A percentile compares a stretch with the other conserved stretches of the same genome.
Evolutionary conservation across 2,113 vertebrate genomes (phyloP).

Genomic region (Mustela lutreola): DNA sequence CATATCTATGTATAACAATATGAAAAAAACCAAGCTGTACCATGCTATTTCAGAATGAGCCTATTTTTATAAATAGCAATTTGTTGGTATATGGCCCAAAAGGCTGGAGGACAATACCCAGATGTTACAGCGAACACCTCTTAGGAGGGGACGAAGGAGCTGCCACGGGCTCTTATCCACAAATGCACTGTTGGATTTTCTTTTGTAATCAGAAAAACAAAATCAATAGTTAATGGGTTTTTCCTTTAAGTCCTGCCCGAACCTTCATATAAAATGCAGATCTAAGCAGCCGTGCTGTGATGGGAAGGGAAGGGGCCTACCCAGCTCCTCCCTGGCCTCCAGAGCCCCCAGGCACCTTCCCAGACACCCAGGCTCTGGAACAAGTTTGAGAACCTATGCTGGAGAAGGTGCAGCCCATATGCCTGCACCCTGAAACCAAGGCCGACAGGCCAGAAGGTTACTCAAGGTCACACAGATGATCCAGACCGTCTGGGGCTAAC

Average conservation of each 20-base stretch:
- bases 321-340: neutral
- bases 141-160: neutral
- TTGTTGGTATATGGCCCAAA: neutral
- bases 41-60: neutral
- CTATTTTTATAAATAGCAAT: neutral
- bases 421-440: neutral
- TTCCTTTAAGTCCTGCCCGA: constrained; percentile 34
- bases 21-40: neutral
- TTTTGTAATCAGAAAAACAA: constrained; percentile 69
- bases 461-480: neutral
- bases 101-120: neutral
- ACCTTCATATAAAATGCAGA: constrained; percentile 59
- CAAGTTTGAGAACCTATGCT: neutral
- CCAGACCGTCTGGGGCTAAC: neutral
- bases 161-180: neutral
- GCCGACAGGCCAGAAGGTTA: neutral
- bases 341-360: neutral
- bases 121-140: neutral
- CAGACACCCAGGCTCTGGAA: neutral
- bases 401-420: neutral
- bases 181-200: constrained; percentile 48
- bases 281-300: neutral
- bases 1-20: neutral
- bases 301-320: neutral
- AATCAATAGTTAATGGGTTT: constrained; percentile 66